Evolutionary conservation across 2,797 vertebrate species (phyloP).

Genomic region (Enteromius radiatus): DNA sequence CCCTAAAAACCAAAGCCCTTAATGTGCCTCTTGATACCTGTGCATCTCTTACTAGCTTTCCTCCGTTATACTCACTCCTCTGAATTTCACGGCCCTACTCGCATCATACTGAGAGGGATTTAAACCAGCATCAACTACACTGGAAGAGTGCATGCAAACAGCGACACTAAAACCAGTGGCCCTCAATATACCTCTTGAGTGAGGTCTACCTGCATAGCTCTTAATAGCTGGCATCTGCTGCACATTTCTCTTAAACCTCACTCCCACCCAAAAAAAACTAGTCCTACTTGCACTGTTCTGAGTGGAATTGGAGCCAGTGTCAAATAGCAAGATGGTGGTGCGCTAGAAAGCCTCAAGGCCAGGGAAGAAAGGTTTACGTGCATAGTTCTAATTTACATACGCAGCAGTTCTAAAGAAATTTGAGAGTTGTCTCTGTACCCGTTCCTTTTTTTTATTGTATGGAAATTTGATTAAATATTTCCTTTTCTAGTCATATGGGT

Average conservation of each 20-base stretch:
- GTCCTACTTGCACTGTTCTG: background rate
- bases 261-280: too few relatives aligned
- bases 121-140: background rate
- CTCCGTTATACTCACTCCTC: background rate
- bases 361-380: background rate
- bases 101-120: background rate
- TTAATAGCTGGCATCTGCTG: background rate
- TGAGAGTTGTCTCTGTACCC: background rate
- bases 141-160: background rate
- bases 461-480: background rate
- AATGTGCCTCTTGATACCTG: background rate
- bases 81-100: background rate
- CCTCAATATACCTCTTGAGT: background rate
- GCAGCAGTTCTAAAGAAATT: background rate
- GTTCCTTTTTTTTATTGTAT: background rate
- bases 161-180: background rate
- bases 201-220: background rate
- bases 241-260: background rate
- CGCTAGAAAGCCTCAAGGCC: background rate
- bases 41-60: background rate
- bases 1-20: background rate
- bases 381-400: background rate
- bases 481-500: background rate
- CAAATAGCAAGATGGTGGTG: background rate
- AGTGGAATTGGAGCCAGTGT: background rate